Base-by-base conservation (phyloP, 1,140 invertebrate genomes). In the Brachionus rotundiformis region DNA sequence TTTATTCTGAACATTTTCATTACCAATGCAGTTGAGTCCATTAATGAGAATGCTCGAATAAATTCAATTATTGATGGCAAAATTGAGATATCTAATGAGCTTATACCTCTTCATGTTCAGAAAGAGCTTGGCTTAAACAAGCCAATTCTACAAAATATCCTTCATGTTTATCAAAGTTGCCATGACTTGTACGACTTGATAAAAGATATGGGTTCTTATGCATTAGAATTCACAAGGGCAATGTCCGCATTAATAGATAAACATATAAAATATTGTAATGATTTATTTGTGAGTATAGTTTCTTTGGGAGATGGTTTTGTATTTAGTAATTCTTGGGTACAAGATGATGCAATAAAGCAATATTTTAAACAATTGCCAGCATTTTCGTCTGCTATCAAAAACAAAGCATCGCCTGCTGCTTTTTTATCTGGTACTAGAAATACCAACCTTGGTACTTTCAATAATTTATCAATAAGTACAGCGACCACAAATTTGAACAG, bases 321-420 rank as follows among this genome's bases (percentile, higher is more conserved):
- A 1, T 81, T 65, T 31, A 36, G 54, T 7, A 81, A 36, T n/a
- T 31, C 29, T 1, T 81, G 79, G 79, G 54, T 81, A 7, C 54
- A 81, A 68, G 79, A 81, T 49, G 31, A 63, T 10, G 54, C n/a
- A 25, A 81, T 81, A 39, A 81, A 81, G 25, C 33, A 41, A 16
- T 63, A 81, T 16, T 81, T 81, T 11, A 63, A 63, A 31, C 54
- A 63, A 44, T 10, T 81, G n/a, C 79, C 79, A 16, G 79, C 59
- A n/a, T 79, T 79, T 79, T 79, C 76, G 2, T 33, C 31, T 6
- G 76, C 76, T 11, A 79, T 79, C 19, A 79, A 79, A 79, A 63
- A 63, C n/a, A 54, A 59, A n/a, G 47, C 59, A 13, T 36, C 47
- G 8, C 47, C 59, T 0, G 76, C 76, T 6, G 76, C 47, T 23